Evolutionary conservation across 2,888 invertebrate species (phyloP), one percentile per base, ranked within the genome.

Genomic region (Eupithecia exiguata): DNA sequence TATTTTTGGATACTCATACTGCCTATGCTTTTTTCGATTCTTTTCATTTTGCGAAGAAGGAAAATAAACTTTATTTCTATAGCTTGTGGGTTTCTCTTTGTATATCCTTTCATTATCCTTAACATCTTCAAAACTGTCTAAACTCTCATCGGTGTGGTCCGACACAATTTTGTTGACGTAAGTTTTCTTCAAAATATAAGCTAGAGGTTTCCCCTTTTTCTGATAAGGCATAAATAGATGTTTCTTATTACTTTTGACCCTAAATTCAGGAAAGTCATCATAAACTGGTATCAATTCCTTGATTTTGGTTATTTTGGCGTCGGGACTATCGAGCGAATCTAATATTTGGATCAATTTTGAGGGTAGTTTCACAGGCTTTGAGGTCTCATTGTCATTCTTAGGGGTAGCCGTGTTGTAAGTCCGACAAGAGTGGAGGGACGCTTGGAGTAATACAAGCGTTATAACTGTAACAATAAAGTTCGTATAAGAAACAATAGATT

Each of bases 231-330:
- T 40, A 40, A 72, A 65, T 2, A 72, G 43, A 14, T 70, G 58
- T 46, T 43, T 62, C 9, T 75, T 68, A 10, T 67, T 62, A 5
- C 70, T 62, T 14, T 69, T 66, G 0, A 74, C 46, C 16, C 63
- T 67, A 63, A 70, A 75, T 58, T 68, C 63, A 9, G 68, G 68
- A 4, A 72, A 18, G 3, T 72, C 53, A 36, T 72, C 63, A 38
- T 75, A 75, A 3, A 75, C 63, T 4, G 72, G 72, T 65, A 75
- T 65, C 1, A 75, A 43, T 7, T 75, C 68, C 9, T 65, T 70
- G 3, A 75, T 70, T 61, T 75, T 75, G 10, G 53, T 58, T 16
- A 75, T 68, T 63, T 75, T 75, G 0, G 67, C 5, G 46, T 75
- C 75, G 5, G 72, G 36, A 0, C 70, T 36, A 7, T 75, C 75